phyloP scores from a whole-genome alignment of 2,888 invertebrate species.

The Temnothorax rugatulus region DNA sequence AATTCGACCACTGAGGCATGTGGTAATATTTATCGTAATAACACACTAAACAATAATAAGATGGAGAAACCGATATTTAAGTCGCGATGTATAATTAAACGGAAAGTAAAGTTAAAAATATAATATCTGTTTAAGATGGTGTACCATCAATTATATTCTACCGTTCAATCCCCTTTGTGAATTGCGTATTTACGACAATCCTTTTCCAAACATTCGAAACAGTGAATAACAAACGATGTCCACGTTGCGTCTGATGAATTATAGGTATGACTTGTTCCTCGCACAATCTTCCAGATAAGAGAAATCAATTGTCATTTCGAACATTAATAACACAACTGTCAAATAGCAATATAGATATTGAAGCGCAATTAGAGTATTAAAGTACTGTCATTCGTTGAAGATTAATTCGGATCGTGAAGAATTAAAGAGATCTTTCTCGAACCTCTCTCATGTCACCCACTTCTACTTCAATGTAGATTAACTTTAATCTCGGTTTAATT shows the following conservation, averaged over 20 bases:
- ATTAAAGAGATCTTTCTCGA: background rate
- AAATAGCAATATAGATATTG: background rate
- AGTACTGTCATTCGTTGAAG: background rate
- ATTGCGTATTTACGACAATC: background rate
- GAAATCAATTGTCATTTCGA: background rate
- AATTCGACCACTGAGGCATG: no score
- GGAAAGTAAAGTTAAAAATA: no score
- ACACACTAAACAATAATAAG: no score
- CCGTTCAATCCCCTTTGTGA: background rate
- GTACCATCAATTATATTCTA: background rate
- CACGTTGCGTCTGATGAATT: background rate
- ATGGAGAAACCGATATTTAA: no score
- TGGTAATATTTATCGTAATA: no score
- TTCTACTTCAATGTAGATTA: background rate
- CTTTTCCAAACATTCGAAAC: background rate
- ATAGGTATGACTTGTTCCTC: background rate
- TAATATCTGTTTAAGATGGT: no score
- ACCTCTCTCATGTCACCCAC: background rate
- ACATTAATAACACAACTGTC: background rate
- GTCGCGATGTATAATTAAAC: no score
- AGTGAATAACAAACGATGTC: background rate
- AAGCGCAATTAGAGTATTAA: background rate
- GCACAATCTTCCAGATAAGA: background rate
- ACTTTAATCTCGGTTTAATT: no score
- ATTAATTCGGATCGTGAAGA: background rate